A percentile compares a stretch with the other conserved stretches of the same genome.
Evolutionary conservation across 2,888 invertebrate genomes (phyloP).

Genomic region (Stegophylla sp.): DNA sequence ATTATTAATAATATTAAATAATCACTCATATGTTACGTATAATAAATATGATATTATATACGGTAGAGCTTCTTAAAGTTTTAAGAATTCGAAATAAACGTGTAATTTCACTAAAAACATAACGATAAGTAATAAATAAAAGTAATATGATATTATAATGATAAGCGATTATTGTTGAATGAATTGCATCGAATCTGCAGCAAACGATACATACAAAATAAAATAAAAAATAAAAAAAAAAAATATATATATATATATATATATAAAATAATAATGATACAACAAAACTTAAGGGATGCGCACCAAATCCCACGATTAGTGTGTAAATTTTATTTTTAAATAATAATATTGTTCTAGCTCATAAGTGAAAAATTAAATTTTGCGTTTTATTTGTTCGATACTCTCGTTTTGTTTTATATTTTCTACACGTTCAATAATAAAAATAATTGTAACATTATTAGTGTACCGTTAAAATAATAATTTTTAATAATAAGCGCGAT

Average conservation of each 20-base stretch:
- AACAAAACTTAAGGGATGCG: slow-evolving; percentile 21
- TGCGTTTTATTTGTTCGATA: slow-evolving; percentile 3
- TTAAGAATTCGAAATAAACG: slow-evolving; percentile 35
- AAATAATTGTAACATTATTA: too few species aligned
- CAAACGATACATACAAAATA: slow-evolving; percentile 25
- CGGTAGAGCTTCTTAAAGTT: slow-evolving; percentile 49
- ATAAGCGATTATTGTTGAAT: slow-evolving; percentile 18
- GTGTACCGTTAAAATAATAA: neutral
- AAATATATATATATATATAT: too few species aligned
- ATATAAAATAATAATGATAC: neutral
- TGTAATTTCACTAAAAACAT: slow-evolving; percentile 25
- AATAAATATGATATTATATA: neutral
- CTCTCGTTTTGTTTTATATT: neutral
- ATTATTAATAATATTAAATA: slow-evolving; percentile 45
- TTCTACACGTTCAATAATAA: neutral
- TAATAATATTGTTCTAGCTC: slow-evolving; percentile 20
- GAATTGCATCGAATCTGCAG: neutral
- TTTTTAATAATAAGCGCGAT: neutral
- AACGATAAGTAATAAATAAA: neutral
- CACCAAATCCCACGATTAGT: slow-evolving; percentile 30
- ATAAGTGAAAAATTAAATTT: neutral
- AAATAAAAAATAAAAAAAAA: neutral
- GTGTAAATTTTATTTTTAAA: slow-evolving; percentile 17
- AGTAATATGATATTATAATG: neutral
- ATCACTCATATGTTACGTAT: slow-evolving; percentile 15